These are phyloP conservation scores for Nothocercus nigrocapillus DNA, from an alignment of 2,113 vertebrate species.

Conservation along the genomic window DNA sequence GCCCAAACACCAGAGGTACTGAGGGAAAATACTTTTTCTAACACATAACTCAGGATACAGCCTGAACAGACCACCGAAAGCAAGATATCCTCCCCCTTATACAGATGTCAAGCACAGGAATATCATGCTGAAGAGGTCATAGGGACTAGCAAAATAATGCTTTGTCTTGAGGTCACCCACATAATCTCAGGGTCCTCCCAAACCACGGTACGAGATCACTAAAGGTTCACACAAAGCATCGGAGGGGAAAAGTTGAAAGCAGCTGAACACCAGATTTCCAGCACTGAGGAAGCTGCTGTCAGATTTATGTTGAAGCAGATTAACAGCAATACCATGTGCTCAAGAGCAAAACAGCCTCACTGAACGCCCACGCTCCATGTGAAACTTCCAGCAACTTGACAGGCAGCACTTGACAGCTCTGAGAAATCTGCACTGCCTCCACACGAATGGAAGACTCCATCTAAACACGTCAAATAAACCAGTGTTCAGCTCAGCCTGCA, in stretches of 20 bases:
- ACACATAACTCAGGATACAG: background rate
- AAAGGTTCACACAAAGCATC: background rate
- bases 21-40: background rate
- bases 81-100: accelerated
- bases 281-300: conserved; percentile 28
- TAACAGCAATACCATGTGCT: conserved; percentile 27
- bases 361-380: conserved; percentile 38
- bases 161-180: background rate
- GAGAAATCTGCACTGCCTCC: background rate
- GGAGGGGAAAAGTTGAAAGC: background rate
- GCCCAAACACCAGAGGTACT: background rate
- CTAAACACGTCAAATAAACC: background rate
- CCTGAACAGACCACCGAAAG: background rate
- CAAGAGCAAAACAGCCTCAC: conserved; percentile 40
- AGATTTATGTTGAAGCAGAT: conserved; percentile 30
- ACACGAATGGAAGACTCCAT: background rate
- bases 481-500: background rate
- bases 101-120: background rate
- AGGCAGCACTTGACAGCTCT: conserved; percentile 38
- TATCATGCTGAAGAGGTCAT: background rate
- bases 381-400: conserved; percentile 46
- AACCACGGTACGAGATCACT: accelerated
- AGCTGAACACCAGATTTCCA: background rate
- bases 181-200: background rate
- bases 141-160: background rate